Conservation (phyloP, 2,113 vertebrate species). For the Psephotus haematonotus region DNA sequence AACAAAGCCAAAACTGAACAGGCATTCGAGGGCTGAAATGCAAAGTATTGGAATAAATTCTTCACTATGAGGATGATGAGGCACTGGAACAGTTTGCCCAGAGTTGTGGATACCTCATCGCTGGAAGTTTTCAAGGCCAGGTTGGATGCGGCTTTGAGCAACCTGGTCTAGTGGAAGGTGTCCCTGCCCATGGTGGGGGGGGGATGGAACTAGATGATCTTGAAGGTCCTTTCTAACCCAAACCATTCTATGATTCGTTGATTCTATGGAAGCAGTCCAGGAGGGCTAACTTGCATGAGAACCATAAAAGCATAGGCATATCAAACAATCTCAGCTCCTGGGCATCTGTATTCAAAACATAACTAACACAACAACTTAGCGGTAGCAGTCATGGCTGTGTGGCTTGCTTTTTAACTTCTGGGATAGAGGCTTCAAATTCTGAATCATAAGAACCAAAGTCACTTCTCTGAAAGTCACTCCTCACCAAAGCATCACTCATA, state of each 20-base stretch:
- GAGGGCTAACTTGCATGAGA: not conserved
- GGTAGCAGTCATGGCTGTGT: not conserved
- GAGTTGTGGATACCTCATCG: not conserved
- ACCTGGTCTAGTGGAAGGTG: not conserved
- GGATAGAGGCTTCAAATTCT: not conserved
- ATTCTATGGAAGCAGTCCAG: not conserved
- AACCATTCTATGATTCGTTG: not conserved
- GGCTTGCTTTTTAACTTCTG: not conserved
- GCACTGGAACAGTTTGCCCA: not conserved
- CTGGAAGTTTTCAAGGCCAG: not conserved
- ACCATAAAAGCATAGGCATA: not conserved
- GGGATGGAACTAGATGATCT: not conserved
- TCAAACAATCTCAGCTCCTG: not conserved
- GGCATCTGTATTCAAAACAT: not conserved
- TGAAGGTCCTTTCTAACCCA: not conserved
- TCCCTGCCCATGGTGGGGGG: not conserved
- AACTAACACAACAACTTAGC: not conserved
- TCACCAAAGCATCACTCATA: not conserved
- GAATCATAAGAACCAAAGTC: not conserved
- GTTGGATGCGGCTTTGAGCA: not conserved
- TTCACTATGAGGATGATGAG: not conserved
- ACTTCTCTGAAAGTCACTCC: not conserved
- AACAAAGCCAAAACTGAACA: accelerated
- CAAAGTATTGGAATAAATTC: not conserved
- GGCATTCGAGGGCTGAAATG: not conserved